phyloP scores from a whole-genome alignment of 2,113 vertebrate species.

The Phrynocephalus versicolor region DNA sequence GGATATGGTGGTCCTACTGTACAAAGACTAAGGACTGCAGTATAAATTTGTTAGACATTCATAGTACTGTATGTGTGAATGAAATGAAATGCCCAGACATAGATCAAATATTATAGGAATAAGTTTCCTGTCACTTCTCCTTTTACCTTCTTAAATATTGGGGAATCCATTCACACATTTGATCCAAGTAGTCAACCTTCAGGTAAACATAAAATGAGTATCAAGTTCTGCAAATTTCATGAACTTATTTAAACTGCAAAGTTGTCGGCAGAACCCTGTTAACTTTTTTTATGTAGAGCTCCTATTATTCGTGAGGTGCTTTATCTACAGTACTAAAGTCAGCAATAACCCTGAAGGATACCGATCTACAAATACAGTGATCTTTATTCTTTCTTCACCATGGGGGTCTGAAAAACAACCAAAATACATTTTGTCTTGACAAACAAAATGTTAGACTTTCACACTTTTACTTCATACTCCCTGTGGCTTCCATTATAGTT shows the following conservation, averaged over 20 bases:
- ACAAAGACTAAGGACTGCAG: background rate
- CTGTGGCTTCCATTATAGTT: background rate
- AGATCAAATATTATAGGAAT: background rate
- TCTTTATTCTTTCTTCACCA: background rate
- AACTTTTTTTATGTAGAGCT: background rate
- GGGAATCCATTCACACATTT: background rate
- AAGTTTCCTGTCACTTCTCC: background rate
- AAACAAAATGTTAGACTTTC: conserved; percentile 5
- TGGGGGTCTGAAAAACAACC: background rate
- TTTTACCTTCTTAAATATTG: background rate
- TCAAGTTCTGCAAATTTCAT: background rate
- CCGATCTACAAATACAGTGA: background rate
- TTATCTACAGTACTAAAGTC: background rate
- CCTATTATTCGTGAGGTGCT: background rate
- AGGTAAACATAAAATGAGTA: background rate
- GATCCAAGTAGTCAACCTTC: background rate
- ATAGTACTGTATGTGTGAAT: background rate
- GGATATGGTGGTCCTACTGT: too few species aligned
- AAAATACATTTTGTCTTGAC: background rate
- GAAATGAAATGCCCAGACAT: background rate
- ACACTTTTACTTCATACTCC: background rate
- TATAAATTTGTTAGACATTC: background rate
- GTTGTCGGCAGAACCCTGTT: background rate
- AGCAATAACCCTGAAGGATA: background rate
- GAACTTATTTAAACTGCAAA: background rate